Conservation (phyloP, 1,140 invertebrate species). For the Philaenus spumarius region DNA sequence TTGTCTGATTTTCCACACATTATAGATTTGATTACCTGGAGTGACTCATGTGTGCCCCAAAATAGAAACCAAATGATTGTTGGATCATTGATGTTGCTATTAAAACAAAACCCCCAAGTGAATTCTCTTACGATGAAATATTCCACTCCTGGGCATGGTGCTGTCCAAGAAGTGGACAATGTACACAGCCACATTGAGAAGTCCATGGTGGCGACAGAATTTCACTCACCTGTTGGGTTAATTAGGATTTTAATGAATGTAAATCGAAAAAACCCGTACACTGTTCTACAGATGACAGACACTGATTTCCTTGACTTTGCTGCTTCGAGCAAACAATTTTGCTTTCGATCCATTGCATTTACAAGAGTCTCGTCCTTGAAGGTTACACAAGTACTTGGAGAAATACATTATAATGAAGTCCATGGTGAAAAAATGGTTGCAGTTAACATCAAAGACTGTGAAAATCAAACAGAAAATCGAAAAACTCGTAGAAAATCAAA, state of each 20-base stretch:
- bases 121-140: slow-evolving; percentile 30
- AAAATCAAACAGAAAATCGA: too few species aligned
- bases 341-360: neutral
- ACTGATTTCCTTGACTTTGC: slow-evolving; percentile 6
- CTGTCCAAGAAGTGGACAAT: too few species aligned
- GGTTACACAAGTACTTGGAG: neutral
- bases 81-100: slow-evolving; percentile 24
- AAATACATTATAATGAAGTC: neutral
- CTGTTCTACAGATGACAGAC: slow-evolving; percentile 2
- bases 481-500: neutral
- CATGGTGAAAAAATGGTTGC: neutral
- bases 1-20: slow-evolving; percentile 20
- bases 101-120: slow-evolving; percentile 22
- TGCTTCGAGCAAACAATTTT: neutral
- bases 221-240: slow-evolving; percentile 5
- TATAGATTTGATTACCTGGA: slow-evolving; percentile 28
- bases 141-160: slow-evolving; percentile 30
- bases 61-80: slow-evolving; percentile 31
- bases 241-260: slow-evolving; percentile 10
- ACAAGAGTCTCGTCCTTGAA: neutral
- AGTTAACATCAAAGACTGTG: neutral
- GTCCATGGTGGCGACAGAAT: slow-evolving; percentile 2
- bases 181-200: slow-evolving; percentile 26
- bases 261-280: slow-evolving; percentile 3
- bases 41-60: slow-evolving; percentile 31